Evolutionary conservation across 2,888 invertebrate species (phyloP), one percentile per base, ranked within the genome.

Genomic region (Trissolcus brochymenae): DNA sequence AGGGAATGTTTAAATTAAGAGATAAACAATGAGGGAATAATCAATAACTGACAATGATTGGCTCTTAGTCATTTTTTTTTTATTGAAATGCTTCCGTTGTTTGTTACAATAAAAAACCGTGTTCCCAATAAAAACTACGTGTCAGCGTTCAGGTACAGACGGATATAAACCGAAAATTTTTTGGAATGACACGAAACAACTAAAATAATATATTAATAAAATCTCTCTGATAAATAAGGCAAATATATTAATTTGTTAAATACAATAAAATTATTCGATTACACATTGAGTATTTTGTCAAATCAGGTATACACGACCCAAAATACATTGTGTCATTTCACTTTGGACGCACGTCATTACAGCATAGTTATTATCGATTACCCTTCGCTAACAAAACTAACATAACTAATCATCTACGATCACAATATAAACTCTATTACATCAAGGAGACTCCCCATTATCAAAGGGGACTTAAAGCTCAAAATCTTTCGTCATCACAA

Each of bases 391-490:
- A 72, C 59, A 59, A 65, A 35, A n/a, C 64, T 65, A 54, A 62
- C 35, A 35, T 16, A 72, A 65, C 72, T 72, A 72, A 57, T 19
- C 35, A 64, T 53, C 72, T 72, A 72, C 64, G 57, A 72, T 72
- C 71, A 72, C 71, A 71, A 49, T 61, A 59, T 60, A 60, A 60
- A 55, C 7, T 71, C 25, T 61, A 56, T 70, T 70, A 59, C 56
- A 64, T 71, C 19, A 25, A 49, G 35, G 35, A 35, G 35, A 35
- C 35, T 35, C 35, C 35, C 35, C 1, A 11, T 35, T 35, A 35
- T 35, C 35, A 35, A 35, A 35, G 35, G 35, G 2, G 35, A 11
- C 35, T 35, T 35, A 11, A 7, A 9, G 9, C 11, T 9, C 35
- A 1, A 35, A 35, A 9, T 35, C 35, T 35, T 25, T 9, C 9